Evolutionary conservation across 2,888 invertebrate genomes (phyloP).

Genomic region (Aphrophora alni): DNA sequence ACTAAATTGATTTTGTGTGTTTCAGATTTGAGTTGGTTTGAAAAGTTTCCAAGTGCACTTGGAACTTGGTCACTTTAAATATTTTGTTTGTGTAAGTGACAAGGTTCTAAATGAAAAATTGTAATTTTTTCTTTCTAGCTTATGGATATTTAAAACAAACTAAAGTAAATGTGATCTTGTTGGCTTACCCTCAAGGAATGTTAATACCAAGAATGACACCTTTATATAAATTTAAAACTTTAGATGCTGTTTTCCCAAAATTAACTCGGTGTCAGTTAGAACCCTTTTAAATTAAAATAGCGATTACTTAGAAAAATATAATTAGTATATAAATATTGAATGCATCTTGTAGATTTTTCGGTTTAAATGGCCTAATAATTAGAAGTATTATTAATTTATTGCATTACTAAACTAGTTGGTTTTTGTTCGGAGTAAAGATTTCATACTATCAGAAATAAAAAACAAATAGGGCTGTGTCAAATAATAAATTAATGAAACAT

Average conservation of each 20-base stretch:
- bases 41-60: constrained; percentile 32
- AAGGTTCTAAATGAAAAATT: constrained; percentile 35
- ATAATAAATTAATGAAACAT: too few species aligned
- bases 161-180: constrained; percentile 16
- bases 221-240: constrained; percentile 31
- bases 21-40: constrained; percentile 25
- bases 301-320: too few species aligned
- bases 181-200: constrained; percentile 16
- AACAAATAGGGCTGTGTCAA: too few species aligned
- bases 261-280: constrained; percentile 30
- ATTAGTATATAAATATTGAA: too few species aligned
- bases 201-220: constrained; percentile 22
- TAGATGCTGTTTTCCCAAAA: constrained; percentile 31
- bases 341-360: too few species aligned
- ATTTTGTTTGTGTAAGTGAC: constrained; percentile 20
- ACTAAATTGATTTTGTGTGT: neutral
- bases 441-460: too few species aligned
- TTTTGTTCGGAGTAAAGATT: too few species aligned
- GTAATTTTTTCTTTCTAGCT: constrained; percentile 15
- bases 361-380: too few species aligned
- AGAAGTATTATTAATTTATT: too few species aligned
- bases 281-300: constrained; percentile 34
- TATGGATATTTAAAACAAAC: constrained; percentile 21
- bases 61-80: constrained; percentile 24
- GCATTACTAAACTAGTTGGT: too few species aligned